These are phyloP conservation scores for Chelon labrosus DNA, from an alignment of 2,797 vertebrate species.

Conservation along the genomic window DNA sequence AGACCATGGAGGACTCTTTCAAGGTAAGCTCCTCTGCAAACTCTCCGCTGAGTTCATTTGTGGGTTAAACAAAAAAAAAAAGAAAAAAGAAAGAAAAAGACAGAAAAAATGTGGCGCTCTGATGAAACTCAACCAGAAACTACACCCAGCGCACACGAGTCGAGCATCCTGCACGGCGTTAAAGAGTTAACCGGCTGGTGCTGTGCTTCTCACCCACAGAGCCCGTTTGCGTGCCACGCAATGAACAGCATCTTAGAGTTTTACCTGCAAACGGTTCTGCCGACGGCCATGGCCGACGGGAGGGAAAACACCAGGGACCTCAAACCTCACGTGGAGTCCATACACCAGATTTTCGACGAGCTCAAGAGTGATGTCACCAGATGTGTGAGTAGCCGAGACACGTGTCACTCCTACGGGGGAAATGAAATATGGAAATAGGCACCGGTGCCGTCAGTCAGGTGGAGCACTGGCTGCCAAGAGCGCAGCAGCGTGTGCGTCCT, in stretches of 20 bases:
- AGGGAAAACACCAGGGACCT: constrained; percentile 44
- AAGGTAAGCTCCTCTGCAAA: constrained; percentile 82
- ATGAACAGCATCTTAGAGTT: constrained; percentile 90
- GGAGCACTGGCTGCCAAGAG: neutral
- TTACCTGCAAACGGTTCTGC: constrained; percentile 90
- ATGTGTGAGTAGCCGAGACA: constrained; percentile 89
- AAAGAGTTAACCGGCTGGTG: neutral
- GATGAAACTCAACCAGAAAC: too few species aligned
- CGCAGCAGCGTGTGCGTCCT: too few species aligned
- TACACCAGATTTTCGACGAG: constrained; percentile 85
- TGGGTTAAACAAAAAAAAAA: too few species aligned
- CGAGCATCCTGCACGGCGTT: neutral
- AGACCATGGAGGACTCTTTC: constrained; percentile 86
- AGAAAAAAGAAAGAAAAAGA: too few species aligned
- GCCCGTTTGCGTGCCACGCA: constrained; percentile 89
- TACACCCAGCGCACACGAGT: too few species aligned
- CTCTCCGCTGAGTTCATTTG: too few species aligned
- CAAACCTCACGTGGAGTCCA: constrained; percentile 80
- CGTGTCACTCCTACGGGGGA: neutral
- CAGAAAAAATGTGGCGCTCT: neutral
- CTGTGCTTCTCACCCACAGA: constrained; percentile 72
- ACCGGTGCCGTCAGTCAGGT: neutral
- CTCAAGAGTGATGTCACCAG: constrained; percentile 81
- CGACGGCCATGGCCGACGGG: constrained; percentile 77
- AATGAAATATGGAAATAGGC: constrained; percentile 9